Evolutionary conservation across 2,113 vertebrate genomes (phyloP).

Genomic region (Megatriorchis doriae): DNA sequence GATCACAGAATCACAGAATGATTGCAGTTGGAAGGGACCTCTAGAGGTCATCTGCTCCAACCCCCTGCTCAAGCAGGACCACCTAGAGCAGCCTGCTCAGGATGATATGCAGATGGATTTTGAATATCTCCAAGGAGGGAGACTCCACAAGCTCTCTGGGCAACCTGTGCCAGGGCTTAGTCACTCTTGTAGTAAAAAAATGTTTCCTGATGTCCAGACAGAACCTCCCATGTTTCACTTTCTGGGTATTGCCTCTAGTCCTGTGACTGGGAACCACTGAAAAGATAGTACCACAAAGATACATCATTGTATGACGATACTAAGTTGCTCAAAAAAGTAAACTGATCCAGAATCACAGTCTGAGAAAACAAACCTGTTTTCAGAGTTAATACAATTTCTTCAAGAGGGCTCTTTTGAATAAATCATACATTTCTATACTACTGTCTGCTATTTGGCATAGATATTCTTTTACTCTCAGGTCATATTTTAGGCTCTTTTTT

Average conservation of each 20-base stretch:
- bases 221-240: not conserved
- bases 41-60: not conserved
- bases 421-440: not conserved
- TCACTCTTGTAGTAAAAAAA: not conserved
- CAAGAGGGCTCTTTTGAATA: not conserved
- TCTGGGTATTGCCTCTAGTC: not conserved
- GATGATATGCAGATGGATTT: not conserved
- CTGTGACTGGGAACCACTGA: not conserved
- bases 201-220: not conserved
- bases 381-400: not conserved
- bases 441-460: not conserved
- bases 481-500: not conserved
- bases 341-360: not conserved
- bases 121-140: not conserved
- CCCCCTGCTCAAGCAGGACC: not conserved
- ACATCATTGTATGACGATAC: not conserved
- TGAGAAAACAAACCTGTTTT: not conserved
- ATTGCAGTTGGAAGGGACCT: not conserved
- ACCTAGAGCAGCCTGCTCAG: not conserved
- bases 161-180: not conserved
- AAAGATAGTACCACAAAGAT: not conserved
- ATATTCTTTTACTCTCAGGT: not conserved
- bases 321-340: not conserved
- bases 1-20: not conserved
- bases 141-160: not conserved